Percentiles rank a stretch among this genome's conserved stretches.
Evolutionary conservation across 2,888 invertebrate species (phyloP).

Genomic region (Digitonthophagus gazella): DNA sequence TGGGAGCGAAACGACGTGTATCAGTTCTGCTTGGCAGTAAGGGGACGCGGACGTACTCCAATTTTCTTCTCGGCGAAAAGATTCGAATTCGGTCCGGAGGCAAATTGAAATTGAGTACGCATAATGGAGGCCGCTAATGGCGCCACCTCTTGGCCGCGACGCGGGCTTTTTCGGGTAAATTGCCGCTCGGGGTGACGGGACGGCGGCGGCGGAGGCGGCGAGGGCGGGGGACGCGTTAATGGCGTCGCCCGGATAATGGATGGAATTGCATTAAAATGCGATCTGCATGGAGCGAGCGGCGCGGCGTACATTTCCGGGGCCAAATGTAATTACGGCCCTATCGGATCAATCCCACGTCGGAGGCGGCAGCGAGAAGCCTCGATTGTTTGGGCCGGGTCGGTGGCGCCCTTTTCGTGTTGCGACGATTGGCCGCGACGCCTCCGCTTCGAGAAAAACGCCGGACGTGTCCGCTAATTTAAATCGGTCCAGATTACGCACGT

Average conservation of each 20-base stretch:
- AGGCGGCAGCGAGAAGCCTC: conserved; percentile 26
- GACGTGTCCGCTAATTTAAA: conserved; percentile 57
- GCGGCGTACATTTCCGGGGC: conserved; percentile 41
- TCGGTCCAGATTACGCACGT: conserved; percentile 60
- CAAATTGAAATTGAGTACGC: neutral
- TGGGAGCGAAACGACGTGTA: neutral
- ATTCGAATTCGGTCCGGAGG: neutral
- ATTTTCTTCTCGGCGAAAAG: neutral
- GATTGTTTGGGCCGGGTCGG: conserved; percentile 27
- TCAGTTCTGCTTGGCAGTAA: neutral
- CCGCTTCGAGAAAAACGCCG: conserved; percentile 19
- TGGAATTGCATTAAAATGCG: conserved; percentile 57
- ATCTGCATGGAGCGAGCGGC: conserved; percentile 53
- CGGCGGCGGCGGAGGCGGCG: conserved; percentile 41
- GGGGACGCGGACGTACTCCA: neutral
- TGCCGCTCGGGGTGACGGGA: neutral
- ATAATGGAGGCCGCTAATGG: neutral
- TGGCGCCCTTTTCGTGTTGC: conserved; percentile 23
- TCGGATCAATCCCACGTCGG: conserved; percentile 35
- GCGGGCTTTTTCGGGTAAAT: neutral
- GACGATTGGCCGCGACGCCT: conserved; percentile 4
- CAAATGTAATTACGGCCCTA: conserved; percentile 37
- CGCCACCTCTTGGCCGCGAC: neutral
- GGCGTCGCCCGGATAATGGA: conserved; percentile 54
- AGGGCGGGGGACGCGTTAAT: conserved; percentile 48